These are phyloP conservation scores for Somateria mollissima DNA, from an alignment of 2,797 vertebrate species.

Conservation along the genomic window DNA sequence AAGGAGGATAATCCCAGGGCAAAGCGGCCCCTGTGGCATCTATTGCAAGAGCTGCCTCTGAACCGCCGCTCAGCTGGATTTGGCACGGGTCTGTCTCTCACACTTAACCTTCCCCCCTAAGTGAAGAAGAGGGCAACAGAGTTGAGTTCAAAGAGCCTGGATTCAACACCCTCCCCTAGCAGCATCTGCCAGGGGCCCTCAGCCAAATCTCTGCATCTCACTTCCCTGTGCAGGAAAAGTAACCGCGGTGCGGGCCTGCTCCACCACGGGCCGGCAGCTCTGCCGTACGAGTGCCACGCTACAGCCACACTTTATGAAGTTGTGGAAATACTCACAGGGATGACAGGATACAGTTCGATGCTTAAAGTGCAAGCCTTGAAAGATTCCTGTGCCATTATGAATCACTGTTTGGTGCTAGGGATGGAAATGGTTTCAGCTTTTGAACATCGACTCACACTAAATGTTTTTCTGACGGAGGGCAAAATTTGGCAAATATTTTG, in stretches of 20 bases:
- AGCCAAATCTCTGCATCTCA: background rate
- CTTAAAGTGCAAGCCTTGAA: background rate
- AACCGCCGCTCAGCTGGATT: background rate
- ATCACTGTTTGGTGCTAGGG: background rate
- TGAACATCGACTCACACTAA: background rate
- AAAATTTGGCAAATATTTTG: background rate
- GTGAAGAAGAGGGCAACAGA: background rate
- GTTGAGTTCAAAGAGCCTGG: background rate
- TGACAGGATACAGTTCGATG: fast-evolving
- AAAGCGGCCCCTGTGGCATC: background rate
- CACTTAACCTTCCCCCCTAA: background rate
- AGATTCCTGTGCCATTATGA: fast-evolving
- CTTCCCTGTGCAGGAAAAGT: fast-evolving
- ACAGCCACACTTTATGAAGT: background rate
- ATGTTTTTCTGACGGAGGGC: background rate
- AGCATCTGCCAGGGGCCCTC: fast-evolving
- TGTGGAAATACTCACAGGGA: background rate
- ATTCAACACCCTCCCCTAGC: background rate
- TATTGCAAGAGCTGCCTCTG: background rate
- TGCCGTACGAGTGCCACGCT: fast-evolving
- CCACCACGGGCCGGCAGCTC: fast-evolving
- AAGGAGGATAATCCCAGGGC: background rate
- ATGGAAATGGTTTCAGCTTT: background rate
- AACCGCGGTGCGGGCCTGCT: fast-evolving
- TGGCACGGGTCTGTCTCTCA: background rate